Evolutionary conservation across 2,888 invertebrate genomes (phyloP).

Genomic region (Monoplex corrugatus): DNA sequence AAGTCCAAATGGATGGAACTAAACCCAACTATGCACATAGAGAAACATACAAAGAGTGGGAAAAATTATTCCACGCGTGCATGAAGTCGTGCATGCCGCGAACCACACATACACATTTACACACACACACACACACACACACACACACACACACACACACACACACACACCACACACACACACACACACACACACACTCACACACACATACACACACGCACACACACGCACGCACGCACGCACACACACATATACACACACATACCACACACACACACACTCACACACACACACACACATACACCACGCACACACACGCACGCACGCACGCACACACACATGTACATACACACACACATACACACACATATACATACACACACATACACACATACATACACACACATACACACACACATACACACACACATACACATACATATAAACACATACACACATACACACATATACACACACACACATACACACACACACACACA

Average conservation of each 20-base stretch:
- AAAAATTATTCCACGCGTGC: too few species aligned
- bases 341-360: background rate
- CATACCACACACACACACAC: constrained; percentile 14
- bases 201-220: constrained; percentile 4
- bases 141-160: too few species aligned
- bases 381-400: constrained; percentile 11
- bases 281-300: background rate
- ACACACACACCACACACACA: too few species aligned
- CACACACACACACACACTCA: background rate
- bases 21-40: too few species aligned
- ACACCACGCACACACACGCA: background rate
- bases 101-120: too few species aligned
- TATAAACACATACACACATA: background rate
- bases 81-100: too few species aligned
- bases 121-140: too few species aligned
- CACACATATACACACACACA: background rate
- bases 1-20: too few species aligned
- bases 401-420: background rate
- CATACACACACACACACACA: background rate
- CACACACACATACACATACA: background rate
- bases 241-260: background rate
- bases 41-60: too few species aligned
- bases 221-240: background rate
- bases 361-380: constrained; percentile 5
- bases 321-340: background rate